Evolutionary conservation across 2,888 invertebrate genomes (phyloP).

Genomic region (Scaptomyza polygonia): DNA sequence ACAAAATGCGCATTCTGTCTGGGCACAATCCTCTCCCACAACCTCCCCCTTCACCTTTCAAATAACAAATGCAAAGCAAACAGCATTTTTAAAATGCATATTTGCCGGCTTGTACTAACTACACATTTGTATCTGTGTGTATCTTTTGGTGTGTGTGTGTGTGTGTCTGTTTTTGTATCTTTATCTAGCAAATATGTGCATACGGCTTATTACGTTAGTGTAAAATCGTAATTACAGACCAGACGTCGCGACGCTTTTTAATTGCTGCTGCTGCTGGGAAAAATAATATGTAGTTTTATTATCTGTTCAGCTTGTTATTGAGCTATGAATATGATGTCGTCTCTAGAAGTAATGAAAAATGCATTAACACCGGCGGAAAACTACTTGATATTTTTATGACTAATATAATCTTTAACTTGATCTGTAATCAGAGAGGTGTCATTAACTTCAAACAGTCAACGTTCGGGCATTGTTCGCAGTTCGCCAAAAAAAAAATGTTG

Average conservation of each 20-base stretch:
- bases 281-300: neutral
- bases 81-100: constrained; percentile 11
- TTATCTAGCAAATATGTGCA: constrained; percentile 36
- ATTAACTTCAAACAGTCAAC: constrained; percentile 55
- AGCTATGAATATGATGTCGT: too few relatives aligned
- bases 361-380: too few relatives aligned
- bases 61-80: neutral
- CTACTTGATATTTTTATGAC: too few relatives aligned
- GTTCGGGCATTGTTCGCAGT: constrained; percentile 43
- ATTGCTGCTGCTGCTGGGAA: neutral
- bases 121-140: constrained; percentile 7
- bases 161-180: constrained; percentile 19
- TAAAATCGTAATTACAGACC: constrained; percentile 5
- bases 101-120: constrained; percentile 20
- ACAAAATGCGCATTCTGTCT: too few relatives aligned
- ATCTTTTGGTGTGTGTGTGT: constrained; percentile 13
- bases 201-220: constrained; percentile 25
- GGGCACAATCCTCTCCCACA: too few relatives aligned
- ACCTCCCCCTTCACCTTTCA: too few relatives aligned
- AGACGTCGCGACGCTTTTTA: constrained; percentile 36
- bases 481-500: constrained; percentile 38
- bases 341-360: too few relatives aligned
- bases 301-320: too few relatives aligned
- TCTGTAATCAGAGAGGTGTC: constrained; percentile 48
- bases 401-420: neutral